A percentile compares a stretch with the other conserved stretches of the same genome.
Evolutionary conservation across 1,140 invertebrate genomes (phyloP).

Genomic region (Saccostrea echinata): DNA sequence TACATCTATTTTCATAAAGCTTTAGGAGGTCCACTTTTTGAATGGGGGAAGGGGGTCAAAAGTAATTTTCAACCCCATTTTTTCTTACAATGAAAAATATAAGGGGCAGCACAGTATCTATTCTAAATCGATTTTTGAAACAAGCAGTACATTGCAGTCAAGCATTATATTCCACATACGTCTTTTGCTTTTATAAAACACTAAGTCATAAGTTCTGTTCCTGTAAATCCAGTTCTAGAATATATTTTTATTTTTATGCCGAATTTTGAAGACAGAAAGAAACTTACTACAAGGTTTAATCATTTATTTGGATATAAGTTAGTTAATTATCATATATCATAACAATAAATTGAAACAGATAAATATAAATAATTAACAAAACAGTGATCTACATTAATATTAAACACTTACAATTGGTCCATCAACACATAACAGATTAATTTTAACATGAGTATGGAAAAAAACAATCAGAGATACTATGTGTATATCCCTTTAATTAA

Average conservation of each 20-base stretch:
- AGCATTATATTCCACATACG: too few species aligned
- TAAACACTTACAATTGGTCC: slow-evolving; percentile 16
- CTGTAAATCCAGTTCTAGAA: too few species aligned
- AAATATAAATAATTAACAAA: slow-evolving; percentile 37
- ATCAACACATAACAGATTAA: slow-evolving; percentile 11
- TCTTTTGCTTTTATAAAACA: too few species aligned
- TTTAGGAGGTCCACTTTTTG: too few species aligned
- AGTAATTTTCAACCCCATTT: too few species aligned
- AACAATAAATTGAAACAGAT: slow-evolving; percentile 31
- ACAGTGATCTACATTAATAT: neutral
- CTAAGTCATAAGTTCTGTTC: too few species aligned
- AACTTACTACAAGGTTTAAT: neutral
- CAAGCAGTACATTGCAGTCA: too few species aligned
- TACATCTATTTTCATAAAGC: too few species aligned
- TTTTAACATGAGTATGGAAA: neutral
- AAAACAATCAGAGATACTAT: neutral
- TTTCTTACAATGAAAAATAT: too few species aligned
- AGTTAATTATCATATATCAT: slow-evolving; percentile 7
- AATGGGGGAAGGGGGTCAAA: too few species aligned
- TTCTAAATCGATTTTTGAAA: too few species aligned
- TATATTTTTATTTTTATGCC: neutral
- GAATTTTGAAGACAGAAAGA: neutral
- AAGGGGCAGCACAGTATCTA: too few species aligned
- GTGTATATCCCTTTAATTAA: neutral
- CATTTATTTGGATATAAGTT: slow-evolving; percentile 7